Evolutionary conservation across 2,113 vertebrate species (phyloP), one percentile per base, ranked within the genome.

Genomic region (Opisthocomus hoazin): DNA sequence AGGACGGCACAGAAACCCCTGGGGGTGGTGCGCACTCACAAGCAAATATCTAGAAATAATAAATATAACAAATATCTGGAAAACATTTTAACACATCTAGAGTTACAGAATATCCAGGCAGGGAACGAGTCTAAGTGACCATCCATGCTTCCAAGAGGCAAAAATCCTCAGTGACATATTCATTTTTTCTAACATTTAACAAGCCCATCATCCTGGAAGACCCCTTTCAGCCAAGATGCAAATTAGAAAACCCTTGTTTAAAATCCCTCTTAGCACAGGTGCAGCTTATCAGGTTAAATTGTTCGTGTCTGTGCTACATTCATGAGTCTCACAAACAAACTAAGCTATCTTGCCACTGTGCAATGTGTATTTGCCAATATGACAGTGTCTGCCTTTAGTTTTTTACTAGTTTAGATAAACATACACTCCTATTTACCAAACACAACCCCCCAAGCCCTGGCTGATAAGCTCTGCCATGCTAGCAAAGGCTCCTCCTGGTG

Each of bases 321-420:
- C 24, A 32, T 63, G 34, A 75, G 30, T 21, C 61, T 82, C 50
- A 41, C 41, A 69, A 71, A 82, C 39, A 11, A 41, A 66, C 19
- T 29, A 61, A 21, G n/a, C 2, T 57, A 15, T 45, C 78, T 84
- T 73, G 41, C n/a, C 34, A 23, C 24, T 61, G 11, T 48, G 77
- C 61, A 69, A 56, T 84, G 34, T 65, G 32, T 57, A 41, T 88
- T 86, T 81, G 14, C n/a, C 70, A 50, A 30, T 9, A 51, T 4
- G 37, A 61, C 32, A 46, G 43, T 2, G 15, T 27, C 57, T 69
- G 32, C 36, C 24, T 75, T 86, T 58, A 71, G 37, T 11, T 39
- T 94, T 95, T 94, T 60, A 57, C 36, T 50, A 27, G 24, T 21
- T 91, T 82, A 65, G 58, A 80, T 81, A 89, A 87, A 46, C 34